Evolutionary conservation across 1,140 invertebrate genomes (phyloP).

Genomic region (Idris sp.): DNA sequence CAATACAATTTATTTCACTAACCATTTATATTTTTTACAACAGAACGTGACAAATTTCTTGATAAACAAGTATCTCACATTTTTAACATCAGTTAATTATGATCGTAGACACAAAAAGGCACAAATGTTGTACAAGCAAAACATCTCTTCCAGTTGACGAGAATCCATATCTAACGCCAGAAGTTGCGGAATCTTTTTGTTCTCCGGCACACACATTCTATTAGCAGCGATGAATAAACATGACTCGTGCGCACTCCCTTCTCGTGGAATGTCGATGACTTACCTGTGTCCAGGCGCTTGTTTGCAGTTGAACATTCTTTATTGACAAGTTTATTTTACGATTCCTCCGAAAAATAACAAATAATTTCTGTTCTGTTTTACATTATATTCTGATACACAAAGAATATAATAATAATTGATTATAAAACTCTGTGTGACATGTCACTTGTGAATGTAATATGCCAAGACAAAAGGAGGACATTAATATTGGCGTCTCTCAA

Average conservation of each 20-base stretch:
- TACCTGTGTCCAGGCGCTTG: conserved; percentile 34
- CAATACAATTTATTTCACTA: no score
- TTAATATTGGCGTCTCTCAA: conserved; percentile 49
- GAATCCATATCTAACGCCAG: conserved; percentile 50
- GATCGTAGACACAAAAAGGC: no score
- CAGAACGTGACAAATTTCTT: no score
- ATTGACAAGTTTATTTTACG: conserved; percentile 57
- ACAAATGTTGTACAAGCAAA: no score
- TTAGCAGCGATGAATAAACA: conserved; percentile 60
- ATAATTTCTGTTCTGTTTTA: no score
- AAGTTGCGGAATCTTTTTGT: conserved; percentile 20
- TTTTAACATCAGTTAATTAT: no score
- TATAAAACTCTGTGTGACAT: conserved; percentile 32
- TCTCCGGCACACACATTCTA: conserved; percentile 56
- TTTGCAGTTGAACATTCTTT: conserved; percentile 42
- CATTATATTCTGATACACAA: no score
- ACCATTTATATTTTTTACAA: no score
- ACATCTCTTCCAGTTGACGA: no score
- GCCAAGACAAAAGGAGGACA: conserved; percentile 44
- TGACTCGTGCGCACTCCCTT: conserved; percentile 42
- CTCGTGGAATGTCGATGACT: conserved; percentile 42
- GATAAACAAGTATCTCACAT: no score
- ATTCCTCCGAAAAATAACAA: no score
- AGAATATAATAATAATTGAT: no score
- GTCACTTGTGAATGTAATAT: conserved; percentile 27